phyloP scores from a whole-genome alignment of 2,113 vertebrate genomes.

The Saccopteryx leptura region DNA sequence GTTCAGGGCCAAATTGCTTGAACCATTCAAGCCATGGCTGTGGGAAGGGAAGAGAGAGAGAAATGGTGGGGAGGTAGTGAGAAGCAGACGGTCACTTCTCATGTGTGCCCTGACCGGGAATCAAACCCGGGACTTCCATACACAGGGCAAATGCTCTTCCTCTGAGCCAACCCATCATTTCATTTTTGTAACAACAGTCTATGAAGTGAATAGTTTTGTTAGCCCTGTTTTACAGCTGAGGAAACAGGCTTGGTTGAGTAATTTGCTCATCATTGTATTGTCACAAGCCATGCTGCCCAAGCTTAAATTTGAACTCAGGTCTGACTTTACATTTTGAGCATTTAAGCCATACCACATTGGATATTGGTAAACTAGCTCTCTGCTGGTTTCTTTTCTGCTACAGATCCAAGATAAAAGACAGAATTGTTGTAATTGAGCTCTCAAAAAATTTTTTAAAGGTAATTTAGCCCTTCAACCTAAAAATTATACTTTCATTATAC shows the following conservation, averaged over 20 bases:
- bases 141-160: no score
- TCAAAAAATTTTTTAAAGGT: not conserved
- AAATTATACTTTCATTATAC: not conserved
- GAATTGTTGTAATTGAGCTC: conserved; percentile 2
- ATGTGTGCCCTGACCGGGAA: no score
- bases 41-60: no score
- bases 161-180: not conserved
- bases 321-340: conserved; percentile 23
- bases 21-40: no score
- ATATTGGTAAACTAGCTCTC: not conserved
- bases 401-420: conserved; percentile 22
- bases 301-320: conserved; percentile 10
- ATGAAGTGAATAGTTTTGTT: conserved; percentile 23
- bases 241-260: conserved; percentile 45
- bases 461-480: conserved; percentile 42
- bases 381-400: conserved; percentile 34
- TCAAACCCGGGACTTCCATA: no score
- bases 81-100: no score
- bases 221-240: not conserved
- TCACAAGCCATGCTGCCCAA: not conserved
- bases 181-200: not conserved
- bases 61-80: no score
- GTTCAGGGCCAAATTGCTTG: no score
- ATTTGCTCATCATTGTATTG: not conserved
- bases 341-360: not conserved